Base-by-base conservation (phyloP, 1,140 invertebrate genomes). In the Tetragnatha versicolor region DNA sequence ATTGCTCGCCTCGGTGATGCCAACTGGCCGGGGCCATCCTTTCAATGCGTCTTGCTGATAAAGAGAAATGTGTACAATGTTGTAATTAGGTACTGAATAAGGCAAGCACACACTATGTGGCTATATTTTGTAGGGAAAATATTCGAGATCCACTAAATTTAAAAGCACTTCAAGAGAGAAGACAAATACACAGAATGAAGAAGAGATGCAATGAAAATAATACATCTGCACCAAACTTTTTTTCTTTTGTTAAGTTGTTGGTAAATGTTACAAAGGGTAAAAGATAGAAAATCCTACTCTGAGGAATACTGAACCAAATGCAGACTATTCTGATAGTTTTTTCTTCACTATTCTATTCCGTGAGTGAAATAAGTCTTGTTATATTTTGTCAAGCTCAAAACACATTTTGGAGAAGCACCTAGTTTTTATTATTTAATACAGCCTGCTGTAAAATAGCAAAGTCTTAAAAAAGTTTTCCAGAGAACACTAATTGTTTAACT, bases 31-130 rank as follows among this genome's bases (percentile, higher is more conserved):
- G 25, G 49, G 25, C n/a, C 12, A 14, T 45, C 42, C 12, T 10
- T 14, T 45, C n/a, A 45, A 45, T 2, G 22, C 47, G 17, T 5
- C 47, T n/a, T 51, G 14, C 4, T 51, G n/a, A 22, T n/a, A 22
- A 22, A 73, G 25, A 61, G 70, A 61, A 35, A 73, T 35, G 37
- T 47, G 35, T 61, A 47, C 25, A 73, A 39, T 20, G 33, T 39
- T 35, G 14, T 65, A 77, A 77, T 77, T 77, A 77, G 73, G 73
- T 77, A 77, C 73, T 77, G 73, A 77, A 66, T 77, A 77, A 77
- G 73, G 73, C 73, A 77, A 65, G 61, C 60, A 37, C 73, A 77
- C 73, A 55, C 39, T 73, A 73, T 65, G 73, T 77, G 73, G 73
- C 73, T 77, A 49, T 77, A 49, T 65, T 77, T 39, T 75, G 25